A percentile compares a stretch with the other conserved stretches of the same genome.
These are phyloP conservation scores for Diadophis punctatus DNA, from an alignment of 2,113 vertebrate genomes.

Conservation along the genomic window DNA sequence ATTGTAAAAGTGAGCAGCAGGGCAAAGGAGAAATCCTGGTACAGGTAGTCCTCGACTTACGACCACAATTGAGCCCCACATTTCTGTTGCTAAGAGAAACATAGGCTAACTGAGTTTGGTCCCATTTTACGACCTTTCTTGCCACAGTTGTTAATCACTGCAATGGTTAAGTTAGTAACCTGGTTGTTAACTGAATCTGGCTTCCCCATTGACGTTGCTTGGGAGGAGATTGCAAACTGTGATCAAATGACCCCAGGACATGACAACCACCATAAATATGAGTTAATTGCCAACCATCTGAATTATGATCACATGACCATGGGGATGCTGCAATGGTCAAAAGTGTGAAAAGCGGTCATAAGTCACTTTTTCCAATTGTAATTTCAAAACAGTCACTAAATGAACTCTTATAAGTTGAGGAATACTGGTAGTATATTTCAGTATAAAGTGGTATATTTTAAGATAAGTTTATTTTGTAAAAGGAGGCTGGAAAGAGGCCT, in stretches of 20 bases:
- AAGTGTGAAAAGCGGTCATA: no score
- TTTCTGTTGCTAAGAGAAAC: neutral
- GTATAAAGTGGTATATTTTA: no score
- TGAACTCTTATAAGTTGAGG: neutral
- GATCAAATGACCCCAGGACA: neutral
- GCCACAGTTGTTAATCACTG: neutral
- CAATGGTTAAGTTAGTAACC: neutral
- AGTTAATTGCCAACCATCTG: neutral
- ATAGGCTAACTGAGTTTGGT: neutral
- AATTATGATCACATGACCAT: no score
- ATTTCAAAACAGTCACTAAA: neutral
- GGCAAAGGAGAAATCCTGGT: neutral
- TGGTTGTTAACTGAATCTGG: neutral
- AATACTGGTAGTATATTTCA: neutral
- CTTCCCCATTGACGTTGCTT: neutral
- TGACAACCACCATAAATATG: neutral
- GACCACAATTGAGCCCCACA: neutral
- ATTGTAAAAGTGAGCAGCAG: neutral
- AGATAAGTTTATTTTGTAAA: no score
- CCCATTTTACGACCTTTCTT: neutral
- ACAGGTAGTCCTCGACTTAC: neutral
- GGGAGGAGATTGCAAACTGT: neutral
- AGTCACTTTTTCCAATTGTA: neutral
- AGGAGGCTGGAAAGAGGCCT: no score
- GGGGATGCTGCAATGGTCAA: no score